A percentile compares a stretch with the other conserved stretches of the same genome.
phyloP scores from a whole-genome alignment of 2,113 vertebrate species.

The Trogon melanurus region DNA sequence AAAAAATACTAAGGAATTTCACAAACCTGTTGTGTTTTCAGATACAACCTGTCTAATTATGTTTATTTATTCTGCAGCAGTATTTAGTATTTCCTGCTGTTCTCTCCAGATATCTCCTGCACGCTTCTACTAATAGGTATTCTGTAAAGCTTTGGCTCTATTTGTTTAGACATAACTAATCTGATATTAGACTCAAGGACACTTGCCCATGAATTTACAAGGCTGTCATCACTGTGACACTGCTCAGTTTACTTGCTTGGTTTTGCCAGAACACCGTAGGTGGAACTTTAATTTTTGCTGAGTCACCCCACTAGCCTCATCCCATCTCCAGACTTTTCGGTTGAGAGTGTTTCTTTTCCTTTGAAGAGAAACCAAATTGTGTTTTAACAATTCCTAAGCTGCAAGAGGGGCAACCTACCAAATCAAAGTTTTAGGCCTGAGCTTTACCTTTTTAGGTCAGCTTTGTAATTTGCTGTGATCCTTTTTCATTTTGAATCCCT shows the following conservation, averaged over 20 bases:
- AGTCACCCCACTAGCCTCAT: not conserved
- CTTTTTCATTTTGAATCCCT: not conserved
- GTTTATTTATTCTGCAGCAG: not conserved
- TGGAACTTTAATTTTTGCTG: not conserved
- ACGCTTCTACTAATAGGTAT: not conserved
- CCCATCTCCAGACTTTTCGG: not conserved
- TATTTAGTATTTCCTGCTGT: not conserved
- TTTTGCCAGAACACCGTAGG: not conserved
- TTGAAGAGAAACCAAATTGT: not conserved
- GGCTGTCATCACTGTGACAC: rapidly evolving
- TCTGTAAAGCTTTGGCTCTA: not conserved
- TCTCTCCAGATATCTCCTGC: not conserved
- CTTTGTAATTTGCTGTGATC: not conserved
- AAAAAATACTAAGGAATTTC: not conserved
- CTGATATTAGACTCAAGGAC: not conserved
- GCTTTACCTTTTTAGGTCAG: not conserved
- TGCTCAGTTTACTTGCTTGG: not conserved
- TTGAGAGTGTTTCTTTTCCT: not conserved
- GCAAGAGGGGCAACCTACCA: not conserved
- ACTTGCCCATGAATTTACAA: not conserved
- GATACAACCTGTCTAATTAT: not conserved
- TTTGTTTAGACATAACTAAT: not conserved
- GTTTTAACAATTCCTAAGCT: not conserved
- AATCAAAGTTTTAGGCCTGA: constrained; percentile 9
- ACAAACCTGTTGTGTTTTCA: not conserved